Percentiles rank a stretch among this genome's conserved stretches.
Evolutionary conservation across 2,113 vertebrate genomes (phyloP).

Genomic region (Trinectes maculatus): DNA sequence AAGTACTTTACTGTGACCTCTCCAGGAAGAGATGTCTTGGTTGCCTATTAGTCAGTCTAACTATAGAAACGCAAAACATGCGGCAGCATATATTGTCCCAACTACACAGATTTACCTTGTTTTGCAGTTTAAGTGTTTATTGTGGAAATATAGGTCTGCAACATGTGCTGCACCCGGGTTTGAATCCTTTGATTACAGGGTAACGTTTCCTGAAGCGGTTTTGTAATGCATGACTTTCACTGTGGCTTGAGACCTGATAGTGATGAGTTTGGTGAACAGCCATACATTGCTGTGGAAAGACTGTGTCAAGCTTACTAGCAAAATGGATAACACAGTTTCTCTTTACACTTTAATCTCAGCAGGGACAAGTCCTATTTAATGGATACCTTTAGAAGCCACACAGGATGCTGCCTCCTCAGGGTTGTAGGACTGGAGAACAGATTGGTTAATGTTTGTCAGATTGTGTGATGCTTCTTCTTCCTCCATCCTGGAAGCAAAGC

Average conservation of each 20-base stretch:
- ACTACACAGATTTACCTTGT: neutral
- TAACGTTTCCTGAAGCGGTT: neutral
- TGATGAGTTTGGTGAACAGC: neutral
- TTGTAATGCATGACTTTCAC: neutral
- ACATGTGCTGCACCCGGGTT: neutral
- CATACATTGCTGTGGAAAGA: neutral
- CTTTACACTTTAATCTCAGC: neutral
- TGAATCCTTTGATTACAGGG: neutral
- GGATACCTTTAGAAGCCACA: neutral
- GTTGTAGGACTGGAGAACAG: neutral
- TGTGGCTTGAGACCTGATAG: neutral
- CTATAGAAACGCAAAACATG: slow-evolving; percentile 6
- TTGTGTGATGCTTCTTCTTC: neutral
- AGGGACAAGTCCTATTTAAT: neutral
- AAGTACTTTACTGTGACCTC: slow-evolving; percentile 1
- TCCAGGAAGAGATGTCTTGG: neutral
- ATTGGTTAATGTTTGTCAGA: neutral
- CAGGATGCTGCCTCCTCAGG: neutral
- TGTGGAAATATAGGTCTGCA: neutral
- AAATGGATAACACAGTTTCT: neutral
- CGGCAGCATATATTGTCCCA: slow-evolving; percentile 1
- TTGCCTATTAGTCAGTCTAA: neutral
- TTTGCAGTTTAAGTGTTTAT: too few relatives aligned
- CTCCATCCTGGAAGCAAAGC: neutral
- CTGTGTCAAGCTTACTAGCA: slow-evolving; percentile 2